These are phyloP conservation scores for Asobara japonica DNA, from an alignment of 1,140 invertebrate genomes.

Conservation along the genomic window DNA sequence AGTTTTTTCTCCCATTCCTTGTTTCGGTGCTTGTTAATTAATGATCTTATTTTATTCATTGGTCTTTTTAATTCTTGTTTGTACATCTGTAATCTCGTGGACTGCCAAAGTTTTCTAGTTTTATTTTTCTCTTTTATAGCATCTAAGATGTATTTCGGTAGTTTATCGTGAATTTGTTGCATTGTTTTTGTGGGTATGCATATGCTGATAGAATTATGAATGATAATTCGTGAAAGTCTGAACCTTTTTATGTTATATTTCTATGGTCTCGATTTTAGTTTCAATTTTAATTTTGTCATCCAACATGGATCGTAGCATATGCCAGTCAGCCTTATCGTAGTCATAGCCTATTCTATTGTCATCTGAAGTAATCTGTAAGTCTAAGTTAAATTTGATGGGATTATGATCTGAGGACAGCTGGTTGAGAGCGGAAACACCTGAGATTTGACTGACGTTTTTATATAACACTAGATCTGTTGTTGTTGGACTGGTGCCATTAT, in stretches of 20 bases:
- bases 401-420: slow-evolving; percentile 8
- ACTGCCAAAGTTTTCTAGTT: neutral
- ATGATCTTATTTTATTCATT: neutral
- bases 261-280: neutral
- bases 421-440: neutral
- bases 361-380: neutral
- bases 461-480: neutral
- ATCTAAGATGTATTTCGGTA: neutral
- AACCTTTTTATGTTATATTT: neutral
- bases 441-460: neutral
- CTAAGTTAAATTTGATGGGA: neutral
- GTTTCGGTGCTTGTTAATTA: neutral
- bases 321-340: neutral
- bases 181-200: neutral
- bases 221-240: neutral
- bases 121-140: neutral
- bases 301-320: neutral
- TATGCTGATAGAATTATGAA: neutral
- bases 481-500: neutral
- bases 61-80: neutral
- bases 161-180: neutral
- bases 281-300: neutral
- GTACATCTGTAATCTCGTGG: neutral
- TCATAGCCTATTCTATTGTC: neutral
- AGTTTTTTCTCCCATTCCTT: neutral